Evolutionary conservation across 2,797 vertebrate genomes (phyloP), one percentile per base, ranked within the genome.

Genomic region (Parotocinclus haroldoi): DNA sequence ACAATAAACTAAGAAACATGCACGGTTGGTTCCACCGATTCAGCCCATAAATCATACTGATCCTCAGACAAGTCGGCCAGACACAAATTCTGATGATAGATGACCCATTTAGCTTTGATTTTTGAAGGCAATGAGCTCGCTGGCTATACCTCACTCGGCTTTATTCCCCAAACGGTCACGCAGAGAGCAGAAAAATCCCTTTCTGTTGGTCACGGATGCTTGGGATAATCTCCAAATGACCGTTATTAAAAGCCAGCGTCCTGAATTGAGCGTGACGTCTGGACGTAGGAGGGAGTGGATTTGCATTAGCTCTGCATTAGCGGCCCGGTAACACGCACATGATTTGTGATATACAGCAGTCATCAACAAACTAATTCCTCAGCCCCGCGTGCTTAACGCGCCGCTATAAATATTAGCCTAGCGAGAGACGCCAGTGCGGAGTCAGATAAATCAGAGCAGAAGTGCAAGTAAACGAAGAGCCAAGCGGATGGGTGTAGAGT

Each of bases 91-190:
- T 96, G 94, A 96, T 99, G 96, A 99, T 99, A 96, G 95, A 98
- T 98, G 96, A 98, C 94, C 95, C 95, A 96, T 98, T 98, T 98
- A 98, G 98, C 94, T 99, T 96, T 98, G 95, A 98, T 98, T 98
- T 99, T 96, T 96, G 96, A 98, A 94, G 98, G 95, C 94, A 95
- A 95, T 94, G 95, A 97, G 94, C 93, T 97, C 83, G 87, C 92
- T 89, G 90, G 92, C 90, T 88, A 94, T 93, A 96, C 93, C 91
- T 92, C 92, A 91, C 91, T 88, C 90, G 89, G 92, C 91, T 90
- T 92, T 91, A 93, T 90, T 90, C 90, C 89, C 90, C 89, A 89
- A 91, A 93, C 88, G 88, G 89, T 83, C 85, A 87, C 87, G 89
- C 88, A 89, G 91, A 88, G 91, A 89, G 87, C 89, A 90, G 90